These are phyloP conservation scores for Periophthalmus modestus DNA, from an alignment of 2,113 vertebrate genomes.

Conservation along the genomic window DNA sequence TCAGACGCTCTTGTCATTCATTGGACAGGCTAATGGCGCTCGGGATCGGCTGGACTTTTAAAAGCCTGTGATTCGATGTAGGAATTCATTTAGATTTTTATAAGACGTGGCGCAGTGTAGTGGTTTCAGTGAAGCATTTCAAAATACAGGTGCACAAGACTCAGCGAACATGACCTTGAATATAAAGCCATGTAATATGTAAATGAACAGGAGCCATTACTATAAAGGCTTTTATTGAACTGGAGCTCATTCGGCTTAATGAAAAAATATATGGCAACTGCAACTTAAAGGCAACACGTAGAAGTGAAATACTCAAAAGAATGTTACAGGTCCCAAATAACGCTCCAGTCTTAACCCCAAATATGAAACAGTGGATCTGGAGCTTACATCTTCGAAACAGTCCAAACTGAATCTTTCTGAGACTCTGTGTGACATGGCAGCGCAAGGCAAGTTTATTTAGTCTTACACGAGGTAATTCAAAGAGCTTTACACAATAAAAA, in stretches of 20 bases:
- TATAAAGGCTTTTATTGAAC: constrained; percentile 1
- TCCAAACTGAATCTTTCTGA: no score
- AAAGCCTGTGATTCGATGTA: constrained; percentile 2
- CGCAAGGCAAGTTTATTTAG: no score
- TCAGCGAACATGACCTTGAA: background rate
- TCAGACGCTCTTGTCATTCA: constrained; percentile 10
- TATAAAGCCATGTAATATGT: constrained; percentile 1
- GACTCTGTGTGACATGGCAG: no score
- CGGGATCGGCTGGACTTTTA: background rate
- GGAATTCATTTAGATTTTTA: constrained; percentile 1
- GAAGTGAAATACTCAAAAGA: background rate
- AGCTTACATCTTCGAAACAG: no score
- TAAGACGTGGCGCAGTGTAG: background rate
- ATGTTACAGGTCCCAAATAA: background rate
- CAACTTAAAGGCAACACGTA: background rate
- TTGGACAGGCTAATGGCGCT: constrained; percentile 7
- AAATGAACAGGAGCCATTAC: background rate
- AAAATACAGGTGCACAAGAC: background rate
- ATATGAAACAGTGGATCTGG: background rate
- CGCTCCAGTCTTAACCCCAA: background rate
- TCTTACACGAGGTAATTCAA: no score
- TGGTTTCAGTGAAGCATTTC: background rate
- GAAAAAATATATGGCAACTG: background rate
- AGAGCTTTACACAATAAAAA: no score
- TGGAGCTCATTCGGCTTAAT: background rate